Percentiles rank a stretch among this genome's conserved stretches.
phyloP scores from a whole-genome alignment of 2,888 invertebrate species.

The Beris morrisii region DNA sequence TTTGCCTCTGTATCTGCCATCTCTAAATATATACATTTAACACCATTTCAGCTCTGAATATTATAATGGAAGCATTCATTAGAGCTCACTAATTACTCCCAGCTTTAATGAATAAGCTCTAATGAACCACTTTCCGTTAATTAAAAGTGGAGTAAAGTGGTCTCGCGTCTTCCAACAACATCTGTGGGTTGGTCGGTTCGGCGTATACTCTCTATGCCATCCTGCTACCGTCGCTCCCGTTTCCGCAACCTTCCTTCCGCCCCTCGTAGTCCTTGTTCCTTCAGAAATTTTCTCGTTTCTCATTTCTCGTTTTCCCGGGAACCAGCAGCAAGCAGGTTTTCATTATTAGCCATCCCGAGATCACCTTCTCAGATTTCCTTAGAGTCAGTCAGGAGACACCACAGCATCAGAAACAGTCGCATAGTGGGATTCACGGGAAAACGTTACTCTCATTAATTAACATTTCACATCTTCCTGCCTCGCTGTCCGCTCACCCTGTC shows the following conservation, averaged over 20 bases:
- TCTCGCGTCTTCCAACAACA: constrained; percentile 44
- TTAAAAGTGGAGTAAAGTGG: constrained; percentile 69
- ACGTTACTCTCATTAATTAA: constrained; percentile 39
- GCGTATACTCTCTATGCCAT: constrained; percentile 25
- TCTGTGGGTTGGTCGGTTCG: constrained; percentile 37
- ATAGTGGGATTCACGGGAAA: constrained; percentile 37
- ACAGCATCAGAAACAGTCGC: constrained; percentile 28
- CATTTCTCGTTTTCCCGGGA: too few relatives aligned
- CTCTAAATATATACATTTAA: constrained; percentile 61
- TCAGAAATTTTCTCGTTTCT: too few relatives aligned
- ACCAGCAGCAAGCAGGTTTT: constrained; percentile 11
- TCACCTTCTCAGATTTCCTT: constrained; percentile 38
- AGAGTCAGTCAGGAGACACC: constrained; percentile 22
- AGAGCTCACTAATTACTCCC: constrained; percentile 88
- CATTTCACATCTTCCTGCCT: constrained; percentile 36
- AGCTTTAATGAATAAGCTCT: constrained; percentile 89
- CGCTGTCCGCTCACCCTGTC: neutral
- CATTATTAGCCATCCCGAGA: constrained; percentile 31
- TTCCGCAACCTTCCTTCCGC: neutral
- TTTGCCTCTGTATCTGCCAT: neutral
- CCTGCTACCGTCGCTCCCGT: constrained; percentile 14
- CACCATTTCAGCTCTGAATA: constrained; percentile 55
- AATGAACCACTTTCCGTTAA: constrained; percentile 90
- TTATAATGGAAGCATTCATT: constrained; percentile 66
- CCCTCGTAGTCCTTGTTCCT: neutral